These are phyloP conservation scores for Lathronympha strigana DNA, from an alignment of 2,888 invertebrate species.

Conservation along the genomic window DNA sequence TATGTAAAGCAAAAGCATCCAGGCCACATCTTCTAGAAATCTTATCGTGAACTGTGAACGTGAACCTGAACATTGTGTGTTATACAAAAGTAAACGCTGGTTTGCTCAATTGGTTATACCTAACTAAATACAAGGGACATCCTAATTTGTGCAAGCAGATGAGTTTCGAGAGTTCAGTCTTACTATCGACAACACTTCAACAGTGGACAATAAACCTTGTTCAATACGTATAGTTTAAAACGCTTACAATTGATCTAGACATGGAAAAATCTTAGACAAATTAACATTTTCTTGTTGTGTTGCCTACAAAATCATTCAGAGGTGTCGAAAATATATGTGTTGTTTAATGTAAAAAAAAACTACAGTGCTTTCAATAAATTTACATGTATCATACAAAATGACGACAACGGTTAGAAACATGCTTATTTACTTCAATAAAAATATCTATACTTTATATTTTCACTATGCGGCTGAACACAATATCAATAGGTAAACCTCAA, in stretches of 20 bases:
- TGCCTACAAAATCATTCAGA: not conserved
- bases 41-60: no score
- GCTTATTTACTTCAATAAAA: not conserved
- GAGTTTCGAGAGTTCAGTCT: no score
- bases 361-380: not conserved
- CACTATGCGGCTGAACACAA: conserved; percentile 26
- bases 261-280: not conserved
- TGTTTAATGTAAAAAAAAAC: no score
- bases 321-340: not conserved
- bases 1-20: no score
- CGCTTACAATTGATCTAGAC: not conserved
- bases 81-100: no score
- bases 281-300: no score
- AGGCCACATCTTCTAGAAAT: no score
- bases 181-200: no score
- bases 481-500: conserved; percentile 2
- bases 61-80: no score
- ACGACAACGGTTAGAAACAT: not conserved
- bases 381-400: conserved; percentile 14
- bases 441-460: conserved; percentile 16
- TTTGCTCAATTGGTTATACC: no score
- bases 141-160: no score
- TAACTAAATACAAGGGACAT: no score
- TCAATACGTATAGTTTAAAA: conserved; percentile 8
- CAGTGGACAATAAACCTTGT: not conserved